These are phyloP conservation scores for Drosophila maculinotata DNA, from an alignment of 2,888 invertebrate species.

Conservation along the genomic window DNA sequence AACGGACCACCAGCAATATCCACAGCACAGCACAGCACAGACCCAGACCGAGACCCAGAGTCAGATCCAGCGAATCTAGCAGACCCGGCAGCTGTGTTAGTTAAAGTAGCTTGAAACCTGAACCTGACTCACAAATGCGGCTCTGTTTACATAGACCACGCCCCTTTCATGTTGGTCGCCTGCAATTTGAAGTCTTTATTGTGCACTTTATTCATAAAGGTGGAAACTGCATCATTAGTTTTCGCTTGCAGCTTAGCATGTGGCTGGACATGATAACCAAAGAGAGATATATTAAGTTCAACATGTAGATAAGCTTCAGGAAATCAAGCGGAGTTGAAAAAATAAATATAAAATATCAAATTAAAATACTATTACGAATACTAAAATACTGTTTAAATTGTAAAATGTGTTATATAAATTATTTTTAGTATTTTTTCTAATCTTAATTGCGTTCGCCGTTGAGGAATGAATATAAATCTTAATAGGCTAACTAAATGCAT, in stretches of 20 bases:
- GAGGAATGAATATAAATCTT: too few species aligned
- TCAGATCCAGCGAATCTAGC: conserved; percentile 1
- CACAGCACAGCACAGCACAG: not conserved
- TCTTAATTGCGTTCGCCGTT: too few species aligned
- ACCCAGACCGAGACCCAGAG: too few species aligned
- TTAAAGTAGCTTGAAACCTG: conserved; percentile 31
- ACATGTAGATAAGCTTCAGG: conserved; percentile 23
- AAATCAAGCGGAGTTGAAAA: conserved; percentile 1
- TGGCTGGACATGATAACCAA: conserved; percentile 18
- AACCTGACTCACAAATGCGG: conserved; percentile 52
- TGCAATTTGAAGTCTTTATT: conserved; percentile 77
- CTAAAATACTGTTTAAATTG: too few species aligned
- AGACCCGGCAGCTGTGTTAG: not conserved
- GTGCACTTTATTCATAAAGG: conserved; percentile 62
- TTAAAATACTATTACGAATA: not conserved
- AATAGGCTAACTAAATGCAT: not conserved
- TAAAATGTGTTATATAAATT: too few species aligned
- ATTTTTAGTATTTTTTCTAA: too few species aligned
- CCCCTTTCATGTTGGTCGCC: conserved; percentile 68
- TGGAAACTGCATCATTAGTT: conserved; percentile 64
- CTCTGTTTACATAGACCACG: conserved; percentile 67
- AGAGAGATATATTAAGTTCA: conserved; percentile 16
- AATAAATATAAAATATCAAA: not conserved
- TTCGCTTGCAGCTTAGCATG: conserved; percentile 26
- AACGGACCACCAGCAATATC: conserved; percentile 40